Conservation (phyloP, 2,888 invertebrate genomes). For the Clanis bilineata region DNA sequence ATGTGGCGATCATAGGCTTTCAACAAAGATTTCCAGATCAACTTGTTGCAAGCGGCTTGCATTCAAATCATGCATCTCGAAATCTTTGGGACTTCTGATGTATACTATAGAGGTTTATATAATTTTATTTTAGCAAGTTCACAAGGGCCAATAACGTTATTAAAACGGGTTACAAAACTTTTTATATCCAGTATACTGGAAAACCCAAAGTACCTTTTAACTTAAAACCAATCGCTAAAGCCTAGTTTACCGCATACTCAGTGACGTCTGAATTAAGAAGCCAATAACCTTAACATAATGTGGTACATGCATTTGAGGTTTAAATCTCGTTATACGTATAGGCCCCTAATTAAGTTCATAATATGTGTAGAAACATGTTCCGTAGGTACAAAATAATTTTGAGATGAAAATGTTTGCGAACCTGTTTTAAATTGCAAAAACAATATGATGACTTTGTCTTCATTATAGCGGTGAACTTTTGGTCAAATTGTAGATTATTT, state of each 20-base stretch:
- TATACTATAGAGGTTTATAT: too few species aligned
- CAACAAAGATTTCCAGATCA: too few species aligned
- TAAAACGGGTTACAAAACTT: too few species aligned
- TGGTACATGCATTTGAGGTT: neutral
- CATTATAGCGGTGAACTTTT: constrained; percentile 1
- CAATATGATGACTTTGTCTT: constrained; percentile 9
- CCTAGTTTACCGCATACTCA: too few species aligned
- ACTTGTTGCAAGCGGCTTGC: too few species aligned
- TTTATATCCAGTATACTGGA: neutral
- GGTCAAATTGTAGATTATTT: neutral
- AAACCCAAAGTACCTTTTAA: neutral
- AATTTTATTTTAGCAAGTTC: too few species aligned
- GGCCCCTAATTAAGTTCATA: neutral
- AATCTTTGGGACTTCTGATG: too few species aligned
- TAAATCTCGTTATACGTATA: neutral
- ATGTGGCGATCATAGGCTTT: too few species aligned
- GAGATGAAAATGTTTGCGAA: neutral
- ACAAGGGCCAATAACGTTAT: too few species aligned
- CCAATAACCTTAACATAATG: neutral
- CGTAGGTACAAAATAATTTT: neutral
- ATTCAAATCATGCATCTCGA: too few species aligned
- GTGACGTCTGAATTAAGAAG: neutral
- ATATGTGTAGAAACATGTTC: neutral
- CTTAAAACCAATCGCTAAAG: neutral
- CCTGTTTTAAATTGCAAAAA: constrained; percentile 6